These are phyloP conservation scores for Panagrolaimus sp. DNA, from an alignment of 1,140 invertebrate species.

Conservation along the genomic window DNA sequence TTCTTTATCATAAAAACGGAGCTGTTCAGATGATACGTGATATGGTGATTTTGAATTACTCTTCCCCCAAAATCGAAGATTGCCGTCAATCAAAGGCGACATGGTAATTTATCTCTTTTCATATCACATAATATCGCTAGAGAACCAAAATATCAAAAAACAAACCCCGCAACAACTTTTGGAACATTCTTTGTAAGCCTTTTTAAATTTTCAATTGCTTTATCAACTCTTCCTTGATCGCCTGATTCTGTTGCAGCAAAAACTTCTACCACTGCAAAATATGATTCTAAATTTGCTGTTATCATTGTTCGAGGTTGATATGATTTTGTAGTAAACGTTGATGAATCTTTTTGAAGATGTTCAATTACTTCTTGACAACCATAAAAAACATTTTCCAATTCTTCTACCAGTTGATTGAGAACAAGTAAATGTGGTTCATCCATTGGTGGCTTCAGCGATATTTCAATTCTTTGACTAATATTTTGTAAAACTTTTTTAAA, in stretches of 20 bases:
- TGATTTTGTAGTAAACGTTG: background rate
- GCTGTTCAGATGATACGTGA: too few relatives aligned
- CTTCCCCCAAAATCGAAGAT: too few relatives aligned
- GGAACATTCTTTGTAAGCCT: background rate
- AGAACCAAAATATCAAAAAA: too few relatives aligned
- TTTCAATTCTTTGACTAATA: background rate
- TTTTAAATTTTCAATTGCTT: background rate
- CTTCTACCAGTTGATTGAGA: background rate
- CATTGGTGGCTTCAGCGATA: background rate
- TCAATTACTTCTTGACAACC: background rate
- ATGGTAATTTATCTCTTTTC: too few relatives aligned
- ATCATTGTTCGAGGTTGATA: background rate
- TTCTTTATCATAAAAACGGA: too few relatives aligned
- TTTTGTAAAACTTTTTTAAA: background rate
- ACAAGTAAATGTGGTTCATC: conserved; percentile 1
- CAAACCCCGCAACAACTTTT: too few relatives aligned
- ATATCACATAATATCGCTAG: too few relatives aligned
- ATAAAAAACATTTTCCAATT: background rate
- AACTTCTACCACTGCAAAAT: background rate
- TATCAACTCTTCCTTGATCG: background rate
- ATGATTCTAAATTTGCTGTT: background rate
- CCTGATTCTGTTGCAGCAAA: background rate
- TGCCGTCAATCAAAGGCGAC: too few relatives aligned
- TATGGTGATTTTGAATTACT: too few relatives aligned
- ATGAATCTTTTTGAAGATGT: background rate